A percentile compares a stretch with the other conserved stretches of the same genome.
phyloP scores from a whole-genome alignment of 2,797 vertebrate species.

The Etheostoma perlongum region DNA sequence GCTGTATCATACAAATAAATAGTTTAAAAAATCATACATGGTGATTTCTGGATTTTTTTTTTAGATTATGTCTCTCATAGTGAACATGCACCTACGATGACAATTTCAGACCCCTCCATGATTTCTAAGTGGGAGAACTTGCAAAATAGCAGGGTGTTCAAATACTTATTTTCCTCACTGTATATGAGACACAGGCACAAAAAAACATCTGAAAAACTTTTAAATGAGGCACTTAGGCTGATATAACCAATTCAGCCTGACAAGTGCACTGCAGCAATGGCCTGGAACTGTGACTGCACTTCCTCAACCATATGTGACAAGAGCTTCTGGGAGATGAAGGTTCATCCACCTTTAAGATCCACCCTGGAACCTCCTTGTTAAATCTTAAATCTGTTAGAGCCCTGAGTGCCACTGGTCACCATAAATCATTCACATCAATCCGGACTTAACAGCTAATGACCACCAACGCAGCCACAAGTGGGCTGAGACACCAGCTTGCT shows the following conservation, averaged over 20 bases:
- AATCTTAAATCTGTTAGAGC: constrained; percentile 33
- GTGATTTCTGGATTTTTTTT: too few species aligned
- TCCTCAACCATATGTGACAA: constrained; percentile 15
- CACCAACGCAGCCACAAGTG: constrained; percentile 14
- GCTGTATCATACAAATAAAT: too few species aligned
- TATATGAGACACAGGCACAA: neutral
- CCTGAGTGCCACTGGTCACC: constrained; percentile 18
- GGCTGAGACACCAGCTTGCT: constrained; percentile 5
- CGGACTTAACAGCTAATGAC: constrained; percentile 28
- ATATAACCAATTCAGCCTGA: neutral
- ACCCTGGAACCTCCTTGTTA: constrained; percentile 7
- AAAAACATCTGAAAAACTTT: too few species aligned
- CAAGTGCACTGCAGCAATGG: neutral
- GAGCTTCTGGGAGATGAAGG: constrained; percentile 8
- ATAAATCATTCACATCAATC: constrained; percentile 39
- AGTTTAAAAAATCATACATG: too few species aligned
- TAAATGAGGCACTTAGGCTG: too few species aligned
- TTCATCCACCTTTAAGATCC: constrained; percentile 8
- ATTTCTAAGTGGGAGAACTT: too few species aligned
- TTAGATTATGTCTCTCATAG: too few species aligned
- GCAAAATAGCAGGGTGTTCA: too few species aligned
- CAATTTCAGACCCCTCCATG: too few species aligned
- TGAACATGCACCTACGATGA: too few species aligned
- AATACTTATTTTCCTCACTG: too few species aligned
- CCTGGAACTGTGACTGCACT: constrained; percentile 14